Base-by-base conservation (phyloP, 2,113 vertebrate genomes). In the Lichenostomus cassidix region DNA sequence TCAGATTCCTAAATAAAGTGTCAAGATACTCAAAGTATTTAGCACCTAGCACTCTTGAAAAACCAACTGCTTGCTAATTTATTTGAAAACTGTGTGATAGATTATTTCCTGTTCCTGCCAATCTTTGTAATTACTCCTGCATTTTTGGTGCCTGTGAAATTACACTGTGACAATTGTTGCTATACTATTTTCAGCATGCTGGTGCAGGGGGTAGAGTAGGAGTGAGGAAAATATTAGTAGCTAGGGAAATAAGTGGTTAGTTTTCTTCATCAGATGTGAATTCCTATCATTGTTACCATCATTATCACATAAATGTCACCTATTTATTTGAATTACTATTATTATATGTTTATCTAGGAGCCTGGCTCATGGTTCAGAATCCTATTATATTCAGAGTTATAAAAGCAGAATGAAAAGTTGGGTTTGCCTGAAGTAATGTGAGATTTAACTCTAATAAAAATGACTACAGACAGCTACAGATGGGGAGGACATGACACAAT, bases 11-110 rank as follows among this genome's bases (percentile, higher is more conserved):
- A 94, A 84, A 89, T 89, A 73, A 92, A 92, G 73, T 91, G 83
- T 52, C 81, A 92, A 96, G 87, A 87, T 84, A 92, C 73, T 95
- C 69, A 50, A 94, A 88, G 90, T 77, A 90, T 88, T 95, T 91
- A 92, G 83, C 81, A 85, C 82, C 80, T 86, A 87, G 59, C 69
- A 55, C 49, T 89, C 91, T 89, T 91, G 65, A 84, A 95, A 95
- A 93, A 87, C 25, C 70, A 90, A 69, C 83, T 73, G 68, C 69
- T 84, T 96, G 91, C 83, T 90, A 93, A 93, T 95, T 93, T 92
- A 92, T 90, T 90, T 96, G 92, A 92, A 93, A 94, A 91, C 87
- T 70, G 59, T 89, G 55, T 95, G 92, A 92, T 91, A 94, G 81
- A 89, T 94, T 92, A 87, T 74, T 95, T 96, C 92, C 90, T 93